Base-by-base conservation (phyloP, 2,113 vertebrate genomes). In the Cebus imitator region DNA sequence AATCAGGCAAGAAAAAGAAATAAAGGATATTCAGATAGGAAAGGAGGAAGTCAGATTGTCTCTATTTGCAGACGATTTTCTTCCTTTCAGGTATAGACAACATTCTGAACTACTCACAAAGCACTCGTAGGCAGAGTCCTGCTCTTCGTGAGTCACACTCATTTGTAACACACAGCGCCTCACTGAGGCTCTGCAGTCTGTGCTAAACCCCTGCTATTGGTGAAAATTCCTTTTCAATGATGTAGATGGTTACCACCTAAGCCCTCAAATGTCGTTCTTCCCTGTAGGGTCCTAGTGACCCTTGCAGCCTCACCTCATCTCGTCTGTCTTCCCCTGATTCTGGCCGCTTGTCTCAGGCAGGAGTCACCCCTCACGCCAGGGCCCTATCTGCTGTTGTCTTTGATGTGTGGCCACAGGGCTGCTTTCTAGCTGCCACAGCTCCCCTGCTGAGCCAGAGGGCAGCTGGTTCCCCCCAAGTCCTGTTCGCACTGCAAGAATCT, bases 51-150 rank as follows among this genome's bases (percentile, higher is more conserved):
- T 8, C 48, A 48, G 2, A 48, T 48, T 48, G 11, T 48, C 48
- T 48, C 11, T 48, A 48, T 48, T 48, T 48, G 11, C 48, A 48
- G 48, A 48, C 13, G 13, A 50, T 50, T 45, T 37, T 14, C 4
- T 21, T 9, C 43, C 57, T 58, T 10, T 8, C 48, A 6, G 9
- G 37, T 2, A 27, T 40, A 20, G 0, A 0, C 16, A 0, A 17
- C 6, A 20, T 8, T 21, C 25, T 13, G 48, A 88, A 18, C 14
- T 21, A 6, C 30, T 66, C 27, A 5, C 8, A 0, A 12, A 30
- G 21, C 5, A 0, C 17, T 1, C 0, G 1, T 0, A 6, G 9
- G 32, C 8, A 3, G 1, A 23, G 48, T 16, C 79, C 55, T 32
- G n/a, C 12, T 52, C 8, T 37, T 73, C 27, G 0, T 25, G 1